Evolutionary conservation across 2,113 vertebrate genomes (phyloP).

Genomic region (Mus pahari): DNA sequence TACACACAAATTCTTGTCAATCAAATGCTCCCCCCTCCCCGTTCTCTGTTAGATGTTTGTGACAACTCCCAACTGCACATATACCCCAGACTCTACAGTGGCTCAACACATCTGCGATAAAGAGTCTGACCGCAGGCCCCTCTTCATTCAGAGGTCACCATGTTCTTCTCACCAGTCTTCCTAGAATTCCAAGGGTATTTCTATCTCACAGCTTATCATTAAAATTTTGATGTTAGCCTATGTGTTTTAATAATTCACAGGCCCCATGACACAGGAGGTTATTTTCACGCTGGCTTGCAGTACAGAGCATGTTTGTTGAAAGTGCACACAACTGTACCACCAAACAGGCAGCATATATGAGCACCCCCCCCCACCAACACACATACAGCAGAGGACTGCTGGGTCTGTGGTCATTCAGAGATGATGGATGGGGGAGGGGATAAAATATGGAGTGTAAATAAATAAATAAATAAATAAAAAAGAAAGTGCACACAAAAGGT

Average conservation of each 20-base stretch:
- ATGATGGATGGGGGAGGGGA: too few species aligned
- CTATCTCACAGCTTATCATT: background rate
- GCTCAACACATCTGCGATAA: background rate
- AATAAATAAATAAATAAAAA: too few species aligned
- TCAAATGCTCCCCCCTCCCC: background rate
- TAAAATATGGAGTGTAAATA: too few species aligned
- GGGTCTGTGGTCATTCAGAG: too few species aligned
- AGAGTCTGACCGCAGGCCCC: background rate
- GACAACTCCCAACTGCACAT: background rate
- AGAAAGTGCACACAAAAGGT: background rate
- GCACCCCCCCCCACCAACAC: too few species aligned
- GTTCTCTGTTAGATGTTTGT: background rate
- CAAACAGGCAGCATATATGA: too few species aligned
- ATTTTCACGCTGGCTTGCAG: background rate
- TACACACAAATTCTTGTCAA: background rate
- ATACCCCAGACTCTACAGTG: background rate
- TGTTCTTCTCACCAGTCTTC: background rate
- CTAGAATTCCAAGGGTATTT: background rate
- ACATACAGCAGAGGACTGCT: too few species aligned
- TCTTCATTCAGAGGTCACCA: background rate
- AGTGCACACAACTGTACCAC: too few species aligned
- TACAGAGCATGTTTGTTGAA: background rate
- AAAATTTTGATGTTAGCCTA: constrained; percentile 2
- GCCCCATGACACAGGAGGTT: background rate
- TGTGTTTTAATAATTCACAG: background rate